Evolutionary conservation across 1,140 invertebrate species (phyloP).

Genomic region (Mycetomoellerius zeteki): DNA sequence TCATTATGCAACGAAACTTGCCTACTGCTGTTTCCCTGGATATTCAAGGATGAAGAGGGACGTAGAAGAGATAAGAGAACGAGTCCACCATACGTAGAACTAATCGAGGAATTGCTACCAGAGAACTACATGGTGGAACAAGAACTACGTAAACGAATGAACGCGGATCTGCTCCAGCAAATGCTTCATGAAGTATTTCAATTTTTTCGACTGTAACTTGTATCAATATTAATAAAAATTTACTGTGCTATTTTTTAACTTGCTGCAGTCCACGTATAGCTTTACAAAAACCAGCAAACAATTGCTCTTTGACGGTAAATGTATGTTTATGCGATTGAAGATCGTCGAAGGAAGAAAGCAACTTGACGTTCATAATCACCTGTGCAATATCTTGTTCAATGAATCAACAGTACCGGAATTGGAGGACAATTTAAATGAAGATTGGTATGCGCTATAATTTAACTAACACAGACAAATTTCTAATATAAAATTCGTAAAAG

Average conservation of each 20-base stretch:
- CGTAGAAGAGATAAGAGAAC: constrained; percentile 82
- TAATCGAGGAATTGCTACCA: constrained; percentile 82
- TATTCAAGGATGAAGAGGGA: constrained; percentile 85
- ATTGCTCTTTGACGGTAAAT: constrained; percentile 83
- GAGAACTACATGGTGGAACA: constrained; percentile 81
- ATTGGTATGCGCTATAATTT: constrained; percentile 76
- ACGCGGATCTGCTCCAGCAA: constrained; percentile 77
- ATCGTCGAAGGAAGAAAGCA: constrained; percentile 70
- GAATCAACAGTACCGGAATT: constrained; percentile 75
- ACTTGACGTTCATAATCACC: constrained; percentile 80
- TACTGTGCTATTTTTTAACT: constrained; percentile 11
- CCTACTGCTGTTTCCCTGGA: constrained; percentile 84
- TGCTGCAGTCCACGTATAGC: constrained; percentile 77
- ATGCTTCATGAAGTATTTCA: constrained; percentile 81
- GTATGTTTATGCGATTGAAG: constrained; percentile 82
- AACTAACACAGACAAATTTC: background rate
- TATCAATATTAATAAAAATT: background rate
- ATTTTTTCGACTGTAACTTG: background rate
- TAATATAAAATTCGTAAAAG: constrained; percentile 9
- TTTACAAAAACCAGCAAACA: constrained; percentile 78
- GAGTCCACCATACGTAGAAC: constrained; percentile 82
- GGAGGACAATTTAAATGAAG: constrained; percentile 74
- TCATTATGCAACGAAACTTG: constrained; percentile 80
- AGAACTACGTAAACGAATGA: constrained; percentile 80
- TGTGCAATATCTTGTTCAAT: constrained; percentile 81